Conservation (phyloP, 1,140 invertebrate species). For the Drosophila aff. region DNA sequence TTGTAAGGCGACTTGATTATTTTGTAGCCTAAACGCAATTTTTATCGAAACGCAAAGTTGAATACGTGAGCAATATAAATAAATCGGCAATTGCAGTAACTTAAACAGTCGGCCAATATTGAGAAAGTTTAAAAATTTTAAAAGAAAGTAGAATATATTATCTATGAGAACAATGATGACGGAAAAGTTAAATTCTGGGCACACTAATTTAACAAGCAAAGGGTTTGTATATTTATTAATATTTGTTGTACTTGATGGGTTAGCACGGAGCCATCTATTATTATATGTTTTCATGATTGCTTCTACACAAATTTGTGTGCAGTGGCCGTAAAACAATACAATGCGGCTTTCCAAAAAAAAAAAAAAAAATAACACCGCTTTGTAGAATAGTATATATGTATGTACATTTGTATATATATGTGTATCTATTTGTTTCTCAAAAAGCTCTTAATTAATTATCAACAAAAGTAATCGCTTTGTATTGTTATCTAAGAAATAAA, state of each 20-base stretch:
- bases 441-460: conserved; percentile 10
- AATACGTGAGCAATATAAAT: conserved; percentile 45
- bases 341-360: not conserved
- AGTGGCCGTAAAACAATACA: not conserved
- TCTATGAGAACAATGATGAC: conserved; percentile 86
- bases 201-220: conserved; percentile 87
- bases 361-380: not conserved
- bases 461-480: not conserved
- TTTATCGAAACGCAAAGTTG: conserved; percentile 37
- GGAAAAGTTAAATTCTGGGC: conserved; percentile 87
- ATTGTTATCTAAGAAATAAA: conserved; percentile 28
- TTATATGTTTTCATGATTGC: not conserved
- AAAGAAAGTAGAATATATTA: conserved; percentile 26
- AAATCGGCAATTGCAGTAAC: conserved; percentile 28
- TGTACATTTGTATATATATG: conserved; percentile 4
- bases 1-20: conserved; percentile 68
- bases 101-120: conserved; percentile 25
- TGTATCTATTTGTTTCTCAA: conserved; percentile 1
- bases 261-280: not conserved
- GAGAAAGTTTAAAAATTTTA: conserved; percentile 44
- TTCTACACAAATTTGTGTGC: not conserved
- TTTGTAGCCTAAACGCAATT: conserved; percentile 52
- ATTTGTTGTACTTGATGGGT: conserved; percentile 3
- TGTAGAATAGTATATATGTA: not conserved
- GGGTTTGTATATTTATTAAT: conserved; percentile 82